A percentile compares a stretch with the other conserved stretches of the same genome.
Conservation (phyloP, 2,888 invertebrate genomes). For the Tanypteryx hageni region DNA sequence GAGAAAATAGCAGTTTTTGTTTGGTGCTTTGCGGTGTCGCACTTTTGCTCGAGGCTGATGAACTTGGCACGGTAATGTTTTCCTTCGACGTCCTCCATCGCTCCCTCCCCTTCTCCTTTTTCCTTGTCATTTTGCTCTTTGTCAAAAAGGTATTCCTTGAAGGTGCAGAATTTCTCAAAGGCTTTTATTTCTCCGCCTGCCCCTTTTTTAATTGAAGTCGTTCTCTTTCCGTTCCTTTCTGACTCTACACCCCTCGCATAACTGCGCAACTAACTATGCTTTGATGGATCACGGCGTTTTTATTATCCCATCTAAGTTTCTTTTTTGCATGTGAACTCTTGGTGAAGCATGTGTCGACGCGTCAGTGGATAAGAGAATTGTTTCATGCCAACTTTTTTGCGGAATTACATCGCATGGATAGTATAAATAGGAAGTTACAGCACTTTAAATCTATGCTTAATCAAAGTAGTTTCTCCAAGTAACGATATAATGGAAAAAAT, state of each 20-base stretch:
- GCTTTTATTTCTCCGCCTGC: neutral
- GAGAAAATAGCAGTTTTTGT: conserved; percentile 34
- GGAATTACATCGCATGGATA: neutral
- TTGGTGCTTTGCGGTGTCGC: conserved; percentile 44
- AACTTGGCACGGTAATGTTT: conserved; percentile 40
- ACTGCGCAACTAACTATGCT: conserved; percentile 20
- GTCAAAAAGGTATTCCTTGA: conserved; percentile 28
- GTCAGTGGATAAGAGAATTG: neutral
- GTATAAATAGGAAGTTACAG: too few species aligned
- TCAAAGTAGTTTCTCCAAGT: too few species aligned
- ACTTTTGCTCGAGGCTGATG: conserved; percentile 43
- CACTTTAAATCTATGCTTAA: too few species aligned
- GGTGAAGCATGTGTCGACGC: neutral
- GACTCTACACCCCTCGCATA: neutral
- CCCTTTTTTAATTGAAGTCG: conserved; percentile 45
- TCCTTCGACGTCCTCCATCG: conserved; percentile 24
- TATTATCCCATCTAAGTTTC: neutral
- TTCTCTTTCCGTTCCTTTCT: neutral
- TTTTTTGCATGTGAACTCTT: conserved; percentile 11
- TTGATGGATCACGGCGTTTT: conserved; percentile 12
- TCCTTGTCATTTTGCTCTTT: neutral
- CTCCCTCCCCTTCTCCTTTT: neutral
- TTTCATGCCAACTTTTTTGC: neutral
- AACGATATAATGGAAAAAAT: neutral
- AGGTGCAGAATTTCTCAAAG: conserved; percentile 31